Conservation (phyloP, 2,888 invertebrate species). For the Eubasilissa splendida region DNA sequence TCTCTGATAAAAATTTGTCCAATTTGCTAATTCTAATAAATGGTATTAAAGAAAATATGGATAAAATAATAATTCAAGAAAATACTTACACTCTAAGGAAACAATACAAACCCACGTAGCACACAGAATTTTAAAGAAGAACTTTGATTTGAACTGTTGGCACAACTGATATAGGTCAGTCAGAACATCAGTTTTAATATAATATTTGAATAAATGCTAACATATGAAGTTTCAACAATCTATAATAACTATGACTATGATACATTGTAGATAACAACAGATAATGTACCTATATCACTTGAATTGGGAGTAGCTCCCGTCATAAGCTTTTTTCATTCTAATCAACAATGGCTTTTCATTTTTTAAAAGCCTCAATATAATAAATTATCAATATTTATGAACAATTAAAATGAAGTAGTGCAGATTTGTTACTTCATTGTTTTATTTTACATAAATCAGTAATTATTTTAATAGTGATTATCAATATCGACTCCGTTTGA, state of each 20-base stretch:
- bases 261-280: constrained; percentile 41
- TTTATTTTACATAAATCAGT: too few species aligned
- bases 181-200: constrained; percentile 15
- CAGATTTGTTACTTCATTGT: too few species aligned
- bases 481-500: too few species aligned
- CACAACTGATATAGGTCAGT: constrained; percentile 20
- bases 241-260: constrained; percentile 39
- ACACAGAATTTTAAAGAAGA: background rate
- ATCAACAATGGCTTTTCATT: constrained; percentile 33
- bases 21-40: too few species aligned
- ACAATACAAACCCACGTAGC: background rate
- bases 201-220: constrained; percentile 39
- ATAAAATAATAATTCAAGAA: too few species aligned
- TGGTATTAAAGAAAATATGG: too few species aligned
- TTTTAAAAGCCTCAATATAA: background rate
- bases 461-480: too few species aligned
- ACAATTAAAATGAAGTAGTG: too few species aligned
- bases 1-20: too few species aligned
- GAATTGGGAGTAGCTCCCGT: constrained; percentile 30
- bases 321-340: constrained; percentile 33
- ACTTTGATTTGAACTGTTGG: constrained; percentile 17
- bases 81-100: constrained; percentile 3
- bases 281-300: constrained; percentile 40
- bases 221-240: constrained; percentile 41
- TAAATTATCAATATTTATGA: background rate